Percentiles rank a stretch among this genome's conserved stretches.
Conservation (phyloP, 2,113 vertebrate genomes). For the Sprattus sprattus region DNA sequence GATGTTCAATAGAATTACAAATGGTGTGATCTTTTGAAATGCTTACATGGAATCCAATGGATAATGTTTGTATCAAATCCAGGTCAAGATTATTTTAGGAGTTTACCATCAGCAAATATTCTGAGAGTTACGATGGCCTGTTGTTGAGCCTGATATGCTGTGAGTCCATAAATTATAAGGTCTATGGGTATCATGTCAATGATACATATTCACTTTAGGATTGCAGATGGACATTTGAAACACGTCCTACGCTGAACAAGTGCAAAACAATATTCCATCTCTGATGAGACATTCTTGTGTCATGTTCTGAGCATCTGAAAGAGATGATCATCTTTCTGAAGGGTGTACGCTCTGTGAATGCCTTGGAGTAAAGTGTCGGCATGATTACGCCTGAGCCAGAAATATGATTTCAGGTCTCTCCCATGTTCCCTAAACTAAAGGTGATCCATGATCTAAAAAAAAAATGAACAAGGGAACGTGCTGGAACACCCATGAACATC, state of each 20-base stretch:
- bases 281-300: not conserved
- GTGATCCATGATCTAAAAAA: not conserved
- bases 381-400: not conserved
- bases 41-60: not conserved
- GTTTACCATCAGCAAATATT: too few relatives aligned
- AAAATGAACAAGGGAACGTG: not conserved
- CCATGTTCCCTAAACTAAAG: not conserved
- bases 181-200: not conserved
- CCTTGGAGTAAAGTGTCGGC: not conserved
- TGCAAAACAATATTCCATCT: not conserved
- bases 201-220: not conserved
- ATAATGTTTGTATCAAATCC: not conserved
- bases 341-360: not conserved
- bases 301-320: constrained; percentile 3
- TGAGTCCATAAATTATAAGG: not conserved
- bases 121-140: too few relatives aligned
- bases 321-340: not conserved
- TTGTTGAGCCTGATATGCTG: not conserved
- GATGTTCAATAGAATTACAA: not conserved
- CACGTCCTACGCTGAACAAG: not conserved
- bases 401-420: not conserved
- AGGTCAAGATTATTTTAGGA: too few relatives aligned
- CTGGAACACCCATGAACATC: not conserved
- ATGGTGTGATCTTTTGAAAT: not conserved
- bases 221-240: not conserved